Conservation (phyloP, 2,888 invertebrate genomes). For the Ophion slaviceki region DNA sequence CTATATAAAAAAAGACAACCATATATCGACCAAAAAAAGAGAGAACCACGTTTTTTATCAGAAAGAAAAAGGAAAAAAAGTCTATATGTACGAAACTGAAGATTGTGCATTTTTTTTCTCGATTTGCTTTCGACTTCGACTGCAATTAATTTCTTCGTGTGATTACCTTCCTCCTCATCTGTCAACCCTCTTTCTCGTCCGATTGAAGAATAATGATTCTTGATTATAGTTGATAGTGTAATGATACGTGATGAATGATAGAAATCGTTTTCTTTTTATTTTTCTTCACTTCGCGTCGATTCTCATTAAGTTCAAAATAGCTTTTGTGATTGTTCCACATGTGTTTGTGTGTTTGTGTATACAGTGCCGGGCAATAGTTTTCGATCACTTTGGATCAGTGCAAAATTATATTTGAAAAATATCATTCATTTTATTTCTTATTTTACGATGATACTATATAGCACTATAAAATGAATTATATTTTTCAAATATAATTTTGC, state of each 20-base stretch:
- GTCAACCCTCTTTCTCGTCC: slow-evolving; percentile 16
- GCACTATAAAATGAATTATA: too few species aligned
- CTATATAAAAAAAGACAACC: neutral
- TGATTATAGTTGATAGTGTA: slow-evolving; percentile 30
- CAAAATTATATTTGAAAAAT: too few species aligned
- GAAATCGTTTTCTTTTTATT: slow-evolving; percentile 35
- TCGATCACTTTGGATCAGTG: too few species aligned
- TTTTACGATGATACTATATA: too few species aligned
- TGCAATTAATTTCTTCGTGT: neutral
- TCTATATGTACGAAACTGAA: neutral
- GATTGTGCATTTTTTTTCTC: neutral
- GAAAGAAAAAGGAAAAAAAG: neutral
- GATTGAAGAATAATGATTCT: too few species aligned
- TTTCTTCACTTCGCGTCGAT: slow-evolving; percentile 48
- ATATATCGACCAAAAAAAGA: neutral
- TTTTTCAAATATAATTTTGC: too few species aligned
- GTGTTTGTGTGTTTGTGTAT: neutral
- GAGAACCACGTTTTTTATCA: neutral
- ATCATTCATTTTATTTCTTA: too few species aligned
- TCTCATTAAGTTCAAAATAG: slow-evolving; percentile 25
- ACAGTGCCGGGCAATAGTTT: too few species aligned
- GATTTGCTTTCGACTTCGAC: too few species aligned
- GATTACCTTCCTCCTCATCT: slow-evolving; percentile 25
- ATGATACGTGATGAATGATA: slow-evolving; percentile 63
- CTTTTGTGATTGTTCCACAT: slow-evolving; percentile 59